These are phyloP conservation scores for Cryptocheilus praepositus DNA, from an alignment of 2,888 invertebrate species.

Conservation along the genomic window DNA sequence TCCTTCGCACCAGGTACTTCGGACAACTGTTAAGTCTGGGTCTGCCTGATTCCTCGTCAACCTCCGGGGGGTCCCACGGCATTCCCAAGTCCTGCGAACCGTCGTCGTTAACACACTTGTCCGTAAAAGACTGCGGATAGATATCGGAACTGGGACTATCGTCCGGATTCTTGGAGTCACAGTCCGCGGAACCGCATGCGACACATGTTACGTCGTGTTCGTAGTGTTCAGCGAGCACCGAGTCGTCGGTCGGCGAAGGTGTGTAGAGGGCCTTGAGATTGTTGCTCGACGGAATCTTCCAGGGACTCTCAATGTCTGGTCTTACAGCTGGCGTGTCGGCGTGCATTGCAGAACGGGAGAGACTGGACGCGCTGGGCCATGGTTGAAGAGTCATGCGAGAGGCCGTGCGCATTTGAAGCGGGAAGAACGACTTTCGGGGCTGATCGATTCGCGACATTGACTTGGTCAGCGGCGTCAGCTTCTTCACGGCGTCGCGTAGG, in stretches of 20 bases:
- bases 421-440: slow-evolving; percentile 63
- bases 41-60: slow-evolving; percentile 26
- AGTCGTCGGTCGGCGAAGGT: slow-evolving; percentile 25
- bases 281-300: slow-evolving; percentile 17
- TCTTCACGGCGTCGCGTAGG: slow-evolving; percentile 61
- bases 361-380: slow-evolving; percentile 69
- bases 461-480: slow-evolving; percentile 51
- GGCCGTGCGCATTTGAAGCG: slow-evolving; percentile 43
- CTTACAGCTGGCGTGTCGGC: slow-evolving; percentile 37
- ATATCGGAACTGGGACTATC: slow-evolving; percentile 2
- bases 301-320: no score
- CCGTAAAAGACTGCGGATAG: no score
- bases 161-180: slow-evolving; percentile 11
- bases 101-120: background rate
- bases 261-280: slow-evolving; percentile 32
- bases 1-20: slow-evolving; percentile 59
- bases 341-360: slow-evolving; percentile 43
- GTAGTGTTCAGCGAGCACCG: background rate
- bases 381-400: slow-evolving; percentile 59
- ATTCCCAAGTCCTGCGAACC: background rate
- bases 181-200: slow-evolving; percentile 22
- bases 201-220: slow-evolving; percentile 24
- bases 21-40: slow-evolving; percentile 39
- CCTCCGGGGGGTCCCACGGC: slow-evolving; percentile 52
- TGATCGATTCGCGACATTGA: slow-evolving; percentile 50